A percentile compares a stretch with the other conserved stretches of the same genome.
Conservation (phyloP, 2,113 vertebrate genomes). For the Empidonax alnorum region DNA sequence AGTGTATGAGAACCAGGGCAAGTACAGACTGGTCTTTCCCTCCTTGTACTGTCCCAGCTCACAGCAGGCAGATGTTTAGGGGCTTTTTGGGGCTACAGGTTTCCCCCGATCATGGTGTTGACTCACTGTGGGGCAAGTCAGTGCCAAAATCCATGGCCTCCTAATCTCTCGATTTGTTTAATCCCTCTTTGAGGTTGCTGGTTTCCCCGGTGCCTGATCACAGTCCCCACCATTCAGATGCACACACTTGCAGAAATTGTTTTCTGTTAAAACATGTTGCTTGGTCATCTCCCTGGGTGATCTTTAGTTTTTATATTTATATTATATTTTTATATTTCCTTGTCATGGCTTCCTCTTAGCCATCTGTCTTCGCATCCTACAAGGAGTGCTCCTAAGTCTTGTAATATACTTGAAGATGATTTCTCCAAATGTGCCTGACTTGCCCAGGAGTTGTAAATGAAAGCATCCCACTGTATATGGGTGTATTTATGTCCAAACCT, state of each 20-base stretch:
- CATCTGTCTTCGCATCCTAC: background rate
- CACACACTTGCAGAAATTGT: background rate
- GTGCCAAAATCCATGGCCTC: background rate
- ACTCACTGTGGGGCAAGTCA: background rate
- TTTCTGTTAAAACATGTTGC: background rate
- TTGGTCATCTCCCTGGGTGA: background rate
- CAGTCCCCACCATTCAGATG: background rate
- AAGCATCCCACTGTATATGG: background rate
- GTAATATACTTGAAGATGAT: background rate
- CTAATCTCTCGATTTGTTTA: background rate
- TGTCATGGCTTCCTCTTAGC: background rate
- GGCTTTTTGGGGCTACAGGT: background rate
- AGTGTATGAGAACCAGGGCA: background rate
- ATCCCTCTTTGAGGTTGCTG: background rate
- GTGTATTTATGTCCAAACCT: background rate
- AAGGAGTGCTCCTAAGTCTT: background rate
- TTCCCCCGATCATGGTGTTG: background rate
- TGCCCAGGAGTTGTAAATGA: background rate
- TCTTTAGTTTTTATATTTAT: background rate
- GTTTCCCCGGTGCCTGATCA: background rate
- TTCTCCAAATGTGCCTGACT: background rate
- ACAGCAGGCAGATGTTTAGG: background rate
- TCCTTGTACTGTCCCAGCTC: background rate
- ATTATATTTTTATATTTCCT: background rate
- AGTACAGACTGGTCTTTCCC: slow-evolving; percentile 6